Evolutionary conservation across 2,888 invertebrate species (phyloP), one percentile per base, ranked within the genome.

Genomic region (Nesidiocoris tenuis): DNA sequence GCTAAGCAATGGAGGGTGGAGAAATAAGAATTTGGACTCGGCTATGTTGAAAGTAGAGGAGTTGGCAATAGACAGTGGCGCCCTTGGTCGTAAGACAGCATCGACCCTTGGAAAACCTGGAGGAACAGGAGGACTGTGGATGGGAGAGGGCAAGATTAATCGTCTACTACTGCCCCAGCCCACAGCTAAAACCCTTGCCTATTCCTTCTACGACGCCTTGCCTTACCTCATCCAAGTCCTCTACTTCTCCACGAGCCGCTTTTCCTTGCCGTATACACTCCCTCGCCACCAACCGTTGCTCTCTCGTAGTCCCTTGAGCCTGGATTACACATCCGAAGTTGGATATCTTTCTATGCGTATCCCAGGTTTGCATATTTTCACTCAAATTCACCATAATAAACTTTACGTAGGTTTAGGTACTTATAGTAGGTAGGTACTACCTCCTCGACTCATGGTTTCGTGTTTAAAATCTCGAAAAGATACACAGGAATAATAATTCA

Each of bases 51-150:
- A 39, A 39, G 5, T 39, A 39, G 39, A 39, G 39, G 12, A 39
- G n/a, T n/a, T n/a, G n/a, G 39, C 39, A 12, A 39, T 7, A 12
- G 39, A 12, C 12, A 3, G 39, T 7, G 39, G 39, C 39, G 39
- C 5, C 39, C 39, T 39, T 39, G 39, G 39, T 12, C 39, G 55
- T 67, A 67, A 67, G 67, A 67, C 55, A 56, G 67, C 55, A 67
- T 67, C 67, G 67, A 67, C 67, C 67, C 56, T 55, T 55, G 67
- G 67, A 67, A 67, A 55, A 67, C 67, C 56, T 19, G 70, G 19
- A 57, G 70, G 39, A 39, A 12, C 39, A 39, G 12, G 3, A 12
- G 5, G 3, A 39, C 5, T 39, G 3, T 3, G 12, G 39, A 39
- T 3, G 39, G 39, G 12, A 39, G 39, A 12, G 12, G 39, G 39